phyloP scores from a whole-genome alignment of 1,140 invertebrate genomes.

The Calephelis nemesis region DNA sequence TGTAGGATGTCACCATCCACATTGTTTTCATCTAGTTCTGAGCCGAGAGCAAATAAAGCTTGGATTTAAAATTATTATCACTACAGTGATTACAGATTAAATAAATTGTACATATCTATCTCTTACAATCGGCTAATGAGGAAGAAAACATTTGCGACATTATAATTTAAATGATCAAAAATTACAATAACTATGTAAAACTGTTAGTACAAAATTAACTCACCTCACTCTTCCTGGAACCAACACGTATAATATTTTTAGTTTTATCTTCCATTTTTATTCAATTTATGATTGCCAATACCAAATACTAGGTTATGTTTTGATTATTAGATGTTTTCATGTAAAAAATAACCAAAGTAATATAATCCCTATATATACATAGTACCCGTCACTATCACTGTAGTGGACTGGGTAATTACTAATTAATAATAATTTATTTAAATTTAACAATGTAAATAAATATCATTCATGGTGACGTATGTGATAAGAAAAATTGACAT shows the following conservation, averaged over 20 bases:
- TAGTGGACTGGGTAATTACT: constrained; percentile 67
- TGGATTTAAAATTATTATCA: too few species aligned
- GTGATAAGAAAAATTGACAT: not conserved
- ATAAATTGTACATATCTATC: too few species aligned
- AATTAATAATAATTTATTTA: constrained; percentile 37
- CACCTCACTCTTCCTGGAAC: constrained; percentile 74
- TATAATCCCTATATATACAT: constrained; percentile 4
- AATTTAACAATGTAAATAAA: constrained; percentile 20
- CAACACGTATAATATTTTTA: constrained; percentile 62
- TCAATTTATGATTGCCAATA: constrained; percentile 25
- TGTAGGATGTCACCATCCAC: too few species aligned
- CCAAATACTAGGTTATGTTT: constrained; percentile 46
- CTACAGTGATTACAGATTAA: too few species aligned
- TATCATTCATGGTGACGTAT: constrained; percentile 17
- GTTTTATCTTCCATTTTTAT: constrained; percentile 52
- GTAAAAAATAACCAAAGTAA: constrained; percentile 4
- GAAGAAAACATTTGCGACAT: too few species aligned
- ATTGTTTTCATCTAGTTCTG: too few species aligned
- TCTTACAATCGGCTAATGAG: too few species aligned
- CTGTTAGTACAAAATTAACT: not conserved
- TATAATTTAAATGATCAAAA: too few species aligned
- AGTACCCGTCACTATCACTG: constrained; percentile 69
- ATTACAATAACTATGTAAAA: too few species aligned
- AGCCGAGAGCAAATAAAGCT: too few species aligned
- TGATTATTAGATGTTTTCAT: not conserved